These are phyloP conservation scores for Murina feae DNA, from an alignment of 2,113 vertebrate species.

Conservation along the genomic window DNA sequence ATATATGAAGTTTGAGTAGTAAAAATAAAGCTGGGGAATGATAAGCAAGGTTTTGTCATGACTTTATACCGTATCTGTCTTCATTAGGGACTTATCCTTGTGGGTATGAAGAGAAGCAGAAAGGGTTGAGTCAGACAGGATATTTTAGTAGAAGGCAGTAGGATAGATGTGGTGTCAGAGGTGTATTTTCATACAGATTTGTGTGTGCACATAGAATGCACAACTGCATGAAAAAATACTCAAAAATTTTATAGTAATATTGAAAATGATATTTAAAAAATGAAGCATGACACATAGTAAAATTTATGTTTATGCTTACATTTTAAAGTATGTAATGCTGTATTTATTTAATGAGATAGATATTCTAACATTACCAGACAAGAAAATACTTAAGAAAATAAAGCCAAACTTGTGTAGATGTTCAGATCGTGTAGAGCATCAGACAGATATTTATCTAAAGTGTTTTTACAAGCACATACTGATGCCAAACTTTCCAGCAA, in stretches of 20 bases:
- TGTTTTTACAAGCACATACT: neutral
- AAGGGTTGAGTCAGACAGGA: neutral
- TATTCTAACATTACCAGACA: neutral
- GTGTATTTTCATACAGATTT: neutral
- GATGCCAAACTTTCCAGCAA: neutral
- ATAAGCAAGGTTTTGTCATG: neutral
- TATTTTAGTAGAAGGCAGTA: neutral
- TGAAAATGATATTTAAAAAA: slow-evolving; percentile 1
- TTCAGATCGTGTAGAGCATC: neutral
- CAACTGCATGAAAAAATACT: neutral
- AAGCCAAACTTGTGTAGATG: neutral
- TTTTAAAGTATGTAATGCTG: neutral
- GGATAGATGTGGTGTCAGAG: neutral
- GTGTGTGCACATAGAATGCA: neutral
- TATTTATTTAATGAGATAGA: slow-evolving; percentile 1
- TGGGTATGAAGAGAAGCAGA: neutral
- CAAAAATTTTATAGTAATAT: neutral
- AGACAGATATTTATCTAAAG: neutral
- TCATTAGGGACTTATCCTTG: neutral
- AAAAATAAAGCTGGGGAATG: neutral
- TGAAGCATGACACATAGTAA: neutral
- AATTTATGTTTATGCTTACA: neutral
- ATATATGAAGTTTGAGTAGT: neutral
- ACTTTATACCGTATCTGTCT: neutral
- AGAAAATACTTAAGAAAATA: neutral